Evolutionary conservation across 2,797 vertebrate genomes (phyloP).

Genomic region (Bradypodion ventrale): DNA sequence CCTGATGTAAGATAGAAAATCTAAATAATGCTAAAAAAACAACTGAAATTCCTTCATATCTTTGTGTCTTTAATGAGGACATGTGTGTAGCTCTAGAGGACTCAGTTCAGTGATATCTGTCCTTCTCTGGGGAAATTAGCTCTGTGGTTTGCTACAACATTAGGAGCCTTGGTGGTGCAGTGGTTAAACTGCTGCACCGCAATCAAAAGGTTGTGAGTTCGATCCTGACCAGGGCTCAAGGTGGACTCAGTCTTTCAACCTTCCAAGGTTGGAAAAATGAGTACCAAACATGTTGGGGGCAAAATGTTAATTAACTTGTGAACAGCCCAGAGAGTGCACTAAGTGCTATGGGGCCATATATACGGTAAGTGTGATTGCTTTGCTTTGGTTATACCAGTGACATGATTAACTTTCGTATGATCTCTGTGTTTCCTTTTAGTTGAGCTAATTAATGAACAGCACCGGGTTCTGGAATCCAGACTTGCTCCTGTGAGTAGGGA

Average conservation of each 20-base stretch:
- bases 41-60: not conserved
- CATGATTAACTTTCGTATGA: not conserved
- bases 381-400: not conserved
- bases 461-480: conserved; percentile 73
- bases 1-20: not conserved
- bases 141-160: not conserved
- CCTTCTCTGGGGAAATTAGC: conserved; percentile 5
- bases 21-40: not conserved
- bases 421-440: conserved; percentile 68
- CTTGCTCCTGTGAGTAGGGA: conserved; percentile 79
- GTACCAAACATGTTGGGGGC: too few relatives aligned
- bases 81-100: not conserved
- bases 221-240: too few relatives aligned
- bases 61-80: not conserved
- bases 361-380: too few relatives aligned
- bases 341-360: too few relatives aligned
- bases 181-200: too few relatives aligned
- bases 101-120: not conserved
- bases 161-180: too few relatives aligned
- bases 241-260: too few relatives aligned
- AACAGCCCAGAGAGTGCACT: too few relatives aligned
- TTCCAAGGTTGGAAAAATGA: too few relatives aligned
- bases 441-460: conserved; percentile 85
- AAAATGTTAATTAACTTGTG: too few relatives aligned
- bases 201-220: too few relatives aligned